phyloP scores from a whole-genome alignment of 2,797 vertebrate genomes.

The Sebastiscus albofasciatus region DNA sequence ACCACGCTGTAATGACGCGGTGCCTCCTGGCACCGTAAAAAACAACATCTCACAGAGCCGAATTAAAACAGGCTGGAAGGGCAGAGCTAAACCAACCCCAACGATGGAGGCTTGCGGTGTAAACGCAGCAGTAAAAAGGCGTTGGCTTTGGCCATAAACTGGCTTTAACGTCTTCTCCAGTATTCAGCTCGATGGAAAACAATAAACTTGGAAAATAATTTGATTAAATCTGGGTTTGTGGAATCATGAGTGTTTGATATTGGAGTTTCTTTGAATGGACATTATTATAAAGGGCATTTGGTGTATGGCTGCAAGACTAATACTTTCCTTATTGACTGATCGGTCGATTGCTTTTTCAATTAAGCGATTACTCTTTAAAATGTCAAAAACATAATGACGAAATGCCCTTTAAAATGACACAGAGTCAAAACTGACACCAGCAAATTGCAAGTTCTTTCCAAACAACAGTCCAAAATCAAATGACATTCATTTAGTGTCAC shows the following conservation, averaged over 20 bases:
- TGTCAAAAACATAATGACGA: neutral
- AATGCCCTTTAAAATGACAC: neutral
- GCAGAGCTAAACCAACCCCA: neutral
- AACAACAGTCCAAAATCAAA: neutral
- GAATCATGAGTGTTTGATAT: neutral
- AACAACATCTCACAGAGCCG: constrained; percentile 42
- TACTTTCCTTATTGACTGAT: neutral
- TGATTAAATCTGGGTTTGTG: neutral
- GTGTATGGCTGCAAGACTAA: neutral
- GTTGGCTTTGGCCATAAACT: neutral
- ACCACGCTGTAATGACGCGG: constrained; percentile 33
- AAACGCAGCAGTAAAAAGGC: constrained; percentile 1
- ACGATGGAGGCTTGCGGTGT: constrained; percentile 4
- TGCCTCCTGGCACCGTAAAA: constrained; percentile 24
- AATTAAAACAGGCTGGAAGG: constrained; percentile 28
- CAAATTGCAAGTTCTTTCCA: neutral
- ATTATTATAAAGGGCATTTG: neutral
- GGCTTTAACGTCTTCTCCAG: neutral
- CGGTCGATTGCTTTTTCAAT: neutral
- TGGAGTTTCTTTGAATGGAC: neutral
- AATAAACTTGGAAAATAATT: neutral
- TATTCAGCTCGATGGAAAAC: constrained; percentile 5
- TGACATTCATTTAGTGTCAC: too few species aligned
- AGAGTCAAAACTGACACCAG: too few species aligned
- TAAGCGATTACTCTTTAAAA: neutral